Percentiles rank a stretch among this genome's conserved stretches.
Conservation (phyloP, 1,140 invertebrate genomes). For the Diachasmimorpha longicaudata region DNA sequence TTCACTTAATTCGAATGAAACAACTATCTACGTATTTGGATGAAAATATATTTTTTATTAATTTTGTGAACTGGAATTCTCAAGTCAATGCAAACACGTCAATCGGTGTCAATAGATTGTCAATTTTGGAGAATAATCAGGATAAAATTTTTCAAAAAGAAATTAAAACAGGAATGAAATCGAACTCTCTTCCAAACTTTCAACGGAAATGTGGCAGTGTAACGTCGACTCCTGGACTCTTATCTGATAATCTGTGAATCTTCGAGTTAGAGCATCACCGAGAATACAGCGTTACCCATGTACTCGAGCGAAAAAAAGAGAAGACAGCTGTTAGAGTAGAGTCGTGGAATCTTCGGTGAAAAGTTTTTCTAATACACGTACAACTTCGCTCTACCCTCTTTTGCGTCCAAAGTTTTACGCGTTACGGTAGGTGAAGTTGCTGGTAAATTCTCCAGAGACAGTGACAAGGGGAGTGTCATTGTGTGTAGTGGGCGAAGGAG, state of each 20-base stretch:
- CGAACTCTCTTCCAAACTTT: too few species aligned
- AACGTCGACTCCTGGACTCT: background rate
- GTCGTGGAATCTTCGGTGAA: background rate
- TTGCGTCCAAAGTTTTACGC: background rate
- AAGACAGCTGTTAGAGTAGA: background rate
- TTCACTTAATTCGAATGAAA: too few species aligned
- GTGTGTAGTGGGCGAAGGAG: background rate
- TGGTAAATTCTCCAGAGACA: background rate
- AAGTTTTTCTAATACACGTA: background rate
- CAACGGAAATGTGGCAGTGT: too few species aligned
- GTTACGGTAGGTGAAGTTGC: background rate
- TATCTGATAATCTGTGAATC: conserved; percentile 10
- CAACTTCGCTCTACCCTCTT: background rate
- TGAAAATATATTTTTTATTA: too few species aligned
- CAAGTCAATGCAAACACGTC: too few species aligned
- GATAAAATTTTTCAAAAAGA: too few species aligned
- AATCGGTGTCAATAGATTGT: too few species aligned
- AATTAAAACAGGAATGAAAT: too few species aligned
- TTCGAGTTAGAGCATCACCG: conserved; percentile 16
- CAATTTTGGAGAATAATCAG: too few species aligned
- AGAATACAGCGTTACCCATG: conserved; percentile 8
- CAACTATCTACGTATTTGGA: too few species aligned
- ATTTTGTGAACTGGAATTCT: too few species aligned
- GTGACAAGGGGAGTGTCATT: background rate
- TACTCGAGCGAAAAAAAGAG: background rate